These are phyloP conservation scores for Pantherophis alleghaniensis DNA, from an alignment of 2,797 vertebrate species.

Conservation along the genomic window DNA sequence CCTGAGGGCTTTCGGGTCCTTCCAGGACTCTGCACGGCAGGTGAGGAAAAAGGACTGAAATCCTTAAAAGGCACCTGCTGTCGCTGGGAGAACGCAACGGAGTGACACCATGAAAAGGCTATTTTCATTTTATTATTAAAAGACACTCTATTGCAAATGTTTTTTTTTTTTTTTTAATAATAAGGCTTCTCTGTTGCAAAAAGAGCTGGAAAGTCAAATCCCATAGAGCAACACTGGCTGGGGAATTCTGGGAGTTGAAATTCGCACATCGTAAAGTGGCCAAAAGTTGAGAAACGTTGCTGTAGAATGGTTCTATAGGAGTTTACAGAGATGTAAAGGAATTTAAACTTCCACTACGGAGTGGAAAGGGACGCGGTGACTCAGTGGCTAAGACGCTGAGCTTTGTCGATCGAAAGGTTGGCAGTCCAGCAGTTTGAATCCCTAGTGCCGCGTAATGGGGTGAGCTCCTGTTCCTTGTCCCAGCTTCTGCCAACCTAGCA, in stretches of 20 bases:
- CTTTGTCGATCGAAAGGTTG: no score
- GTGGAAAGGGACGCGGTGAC: no score
- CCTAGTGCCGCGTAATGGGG: fast-evolving
- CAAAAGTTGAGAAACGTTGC: background rate
- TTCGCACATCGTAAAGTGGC: background rate
- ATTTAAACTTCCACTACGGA: background rate
- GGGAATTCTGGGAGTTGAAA: no score
- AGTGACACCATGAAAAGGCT: background rate
- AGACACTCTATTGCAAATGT: background rate
- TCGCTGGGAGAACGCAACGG: slow-evolving; percentile 30
- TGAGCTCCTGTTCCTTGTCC: no score
- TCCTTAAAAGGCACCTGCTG: slow-evolving; percentile 1
- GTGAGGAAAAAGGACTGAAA: slow-evolving; percentile 28
- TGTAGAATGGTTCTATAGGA: background rate
- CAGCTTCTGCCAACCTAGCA: no score
- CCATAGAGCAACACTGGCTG: background rate
- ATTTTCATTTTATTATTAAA: no score
- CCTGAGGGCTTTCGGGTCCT: slow-evolving; percentile 36
- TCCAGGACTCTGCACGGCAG: slow-evolving; percentile 25
- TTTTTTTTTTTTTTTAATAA: background rate
- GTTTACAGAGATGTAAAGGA: background rate
- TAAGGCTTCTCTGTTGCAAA: background rate
- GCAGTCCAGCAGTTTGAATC: no score
- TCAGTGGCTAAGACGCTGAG: no score
- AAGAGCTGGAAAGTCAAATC: background rate